Conservation (phyloP, 2,797 vertebrate species). For the Heliangelus exortis region DNA sequence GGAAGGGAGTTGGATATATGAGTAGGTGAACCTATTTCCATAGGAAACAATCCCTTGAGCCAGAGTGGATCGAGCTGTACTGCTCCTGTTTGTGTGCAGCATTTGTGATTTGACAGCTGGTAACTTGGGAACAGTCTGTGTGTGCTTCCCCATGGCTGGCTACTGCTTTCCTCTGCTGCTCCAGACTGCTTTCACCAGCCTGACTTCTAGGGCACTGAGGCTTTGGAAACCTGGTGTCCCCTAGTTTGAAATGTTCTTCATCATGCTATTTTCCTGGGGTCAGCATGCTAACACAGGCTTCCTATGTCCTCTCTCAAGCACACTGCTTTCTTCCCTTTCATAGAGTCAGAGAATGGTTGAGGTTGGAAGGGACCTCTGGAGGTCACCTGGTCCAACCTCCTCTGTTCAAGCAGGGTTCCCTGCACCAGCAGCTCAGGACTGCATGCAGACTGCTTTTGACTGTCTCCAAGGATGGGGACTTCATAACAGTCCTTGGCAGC, state of each 20-base stretch:
- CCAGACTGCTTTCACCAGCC: not conserved
- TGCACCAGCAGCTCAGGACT: not conserved
- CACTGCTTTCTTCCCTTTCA: not conserved
- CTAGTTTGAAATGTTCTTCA: not conserved
- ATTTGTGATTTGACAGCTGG: not conserved
- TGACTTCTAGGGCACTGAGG: not conserved
- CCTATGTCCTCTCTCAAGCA: not conserved
- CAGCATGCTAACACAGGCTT: not conserved
- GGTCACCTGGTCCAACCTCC: not conserved
- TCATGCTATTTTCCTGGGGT: not conserved
- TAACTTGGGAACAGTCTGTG: not conserved
- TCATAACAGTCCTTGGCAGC: not conserved
- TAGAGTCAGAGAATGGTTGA: not conserved
- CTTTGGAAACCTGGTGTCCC: not conserved
- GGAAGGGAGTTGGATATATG: not conserved
- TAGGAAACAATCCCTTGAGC: not conserved
- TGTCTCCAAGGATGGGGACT: not conserved
- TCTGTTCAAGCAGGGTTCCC: not conserved
- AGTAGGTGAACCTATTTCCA: not conserved
- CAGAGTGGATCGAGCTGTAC: not conserved
- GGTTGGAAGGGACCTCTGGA: not conserved
- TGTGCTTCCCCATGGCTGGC: not conserved
- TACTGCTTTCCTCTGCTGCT: not conserved
- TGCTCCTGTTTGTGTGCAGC: not conserved
- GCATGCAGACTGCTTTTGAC: not conserved